Base-by-base conservation (phyloP, 2,888 invertebrate species). In the Eumerus sabulonum region DNA sequence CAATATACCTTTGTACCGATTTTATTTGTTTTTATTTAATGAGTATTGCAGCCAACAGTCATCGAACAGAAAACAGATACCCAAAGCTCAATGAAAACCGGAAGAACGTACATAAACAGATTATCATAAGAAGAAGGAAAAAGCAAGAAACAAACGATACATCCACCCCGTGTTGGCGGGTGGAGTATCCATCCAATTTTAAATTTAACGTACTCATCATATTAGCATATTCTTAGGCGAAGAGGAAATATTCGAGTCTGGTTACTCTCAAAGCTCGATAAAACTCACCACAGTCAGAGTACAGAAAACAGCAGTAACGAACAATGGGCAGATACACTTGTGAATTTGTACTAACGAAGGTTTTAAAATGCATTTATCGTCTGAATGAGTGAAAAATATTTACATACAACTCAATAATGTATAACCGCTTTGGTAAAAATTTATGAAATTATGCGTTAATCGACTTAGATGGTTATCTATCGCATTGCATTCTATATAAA, bases 171-270 rank as follows among this genome's bases (percentile, higher is more conserved):
- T 57, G 60, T 53, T 40, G 47, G 42, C 17, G 45, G 11, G 9
- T 12, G 27, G 36, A 45, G 38, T 53, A 40, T 3, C 40, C 9
- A 40, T n/a, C 3, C 3, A 1, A 11, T 42, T 47, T 42, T 3
- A 1, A 54, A 54, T 40, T 70, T 42, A 27, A 1, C 27, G 7
- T 7, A n/a, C 18, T 47, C 36, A 59, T 17, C 14, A 42, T 12
- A 40, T 56, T 68, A 67, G 77, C 77, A 77, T 77, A 77, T 73
- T 63, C 48, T 63, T 54, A 77, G 77, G 77, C 66, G 53, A 17
- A 0, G 14, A 27, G 27, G 3, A 40, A 40, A 54, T 40, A 11
- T 4, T 1, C 1, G 17, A 38, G n/a, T n/a, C 17, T 1, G 12
- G 38, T 19, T n/a, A 7, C 38, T 35, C n/a, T 16, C 14, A 66